Evolutionary conservation across 2,888 invertebrate species (phyloP).

Genomic region (Noctuana brunneofusca): DNA sequence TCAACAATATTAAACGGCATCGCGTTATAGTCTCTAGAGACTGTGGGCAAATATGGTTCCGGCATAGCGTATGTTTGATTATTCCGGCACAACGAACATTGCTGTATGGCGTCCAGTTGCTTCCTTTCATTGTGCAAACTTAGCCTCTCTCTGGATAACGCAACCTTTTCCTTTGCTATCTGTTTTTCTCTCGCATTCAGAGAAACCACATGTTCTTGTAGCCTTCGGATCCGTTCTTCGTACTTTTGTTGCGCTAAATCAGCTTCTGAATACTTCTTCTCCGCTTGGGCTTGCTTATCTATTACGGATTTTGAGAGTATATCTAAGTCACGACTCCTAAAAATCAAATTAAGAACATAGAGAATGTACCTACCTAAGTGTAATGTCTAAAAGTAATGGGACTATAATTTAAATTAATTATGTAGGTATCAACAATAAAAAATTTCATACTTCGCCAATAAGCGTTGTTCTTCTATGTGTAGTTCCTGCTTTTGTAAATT

Average conservation of each 20-base stretch:
- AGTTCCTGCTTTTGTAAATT: constrained; percentile 70
- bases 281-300: constrained; percentile 83
- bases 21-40: constrained; percentile 62
- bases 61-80: constrained; percentile 53
- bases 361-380: no score
- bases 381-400: background rate
- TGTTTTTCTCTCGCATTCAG: constrained; percentile 82
- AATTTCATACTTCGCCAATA: constrained; percentile 64
- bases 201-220: constrained; percentile 82
- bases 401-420: background rate
- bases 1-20: constrained; percentile 67
- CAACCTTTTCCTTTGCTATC: constrained; percentile 84
- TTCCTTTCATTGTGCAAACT: constrained; percentile 80
- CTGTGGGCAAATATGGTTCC: constrained; percentile 54
- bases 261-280: constrained; percentile 80
- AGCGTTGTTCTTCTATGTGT: constrained; percentile 72
- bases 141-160: constrained; percentile 82
- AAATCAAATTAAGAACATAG: constrained; percentile 39
- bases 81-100: constrained; percentile 71
- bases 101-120: constrained; percentile 68
- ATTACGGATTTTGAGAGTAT: constrained; percentile 80
- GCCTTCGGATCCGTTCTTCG: constrained; percentile 80
- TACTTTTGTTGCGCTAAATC: constrained; percentile 80
- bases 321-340: constrained; percentile 76
- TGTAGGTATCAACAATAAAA: background rate